Percentiles rank a stretch among this genome's conserved stretches.
Conservation (phyloP, 2,797 vertebrate genomes). For the Lateolabrax maculatus region DNA sequence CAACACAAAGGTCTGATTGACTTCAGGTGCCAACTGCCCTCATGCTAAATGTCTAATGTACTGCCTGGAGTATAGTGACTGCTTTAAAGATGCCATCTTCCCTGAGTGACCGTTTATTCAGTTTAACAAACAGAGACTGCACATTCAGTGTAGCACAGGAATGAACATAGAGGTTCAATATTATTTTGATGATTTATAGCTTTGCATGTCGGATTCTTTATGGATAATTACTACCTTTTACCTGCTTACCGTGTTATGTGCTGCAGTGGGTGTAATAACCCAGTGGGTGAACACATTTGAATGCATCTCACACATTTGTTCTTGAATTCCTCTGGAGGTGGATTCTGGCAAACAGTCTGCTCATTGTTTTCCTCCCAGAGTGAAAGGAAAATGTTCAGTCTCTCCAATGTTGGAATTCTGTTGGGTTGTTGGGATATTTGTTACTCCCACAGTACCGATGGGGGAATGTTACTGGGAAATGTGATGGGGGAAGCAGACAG, state of each 20-base stretch:
- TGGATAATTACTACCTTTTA: not conserved
- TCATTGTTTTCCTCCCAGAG: constrained; percentile 38
- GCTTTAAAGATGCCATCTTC: too few relatives aligned
- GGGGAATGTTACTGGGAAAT: constrained; percentile 15
- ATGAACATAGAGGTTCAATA: not conserved
- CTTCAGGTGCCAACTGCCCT: not conserved
- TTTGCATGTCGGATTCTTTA: not conserved
- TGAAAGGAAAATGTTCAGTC: not conserved
- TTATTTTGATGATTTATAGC: not conserved
- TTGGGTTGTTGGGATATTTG: constrained; percentile 21
- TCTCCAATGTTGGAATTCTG: constrained; percentile 26
- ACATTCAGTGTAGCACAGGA: too few relatives aligned
- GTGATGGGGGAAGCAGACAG: not conserved
- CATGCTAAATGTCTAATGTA: not conserved
- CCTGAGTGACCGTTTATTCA: too few relatives aligned
- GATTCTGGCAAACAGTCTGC: constrained; percentile 33
- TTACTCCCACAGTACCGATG: constrained; percentile 29
- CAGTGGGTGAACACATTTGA: constrained; percentile 21
- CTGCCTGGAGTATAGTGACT: not conserved
- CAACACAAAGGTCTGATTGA: not conserved
- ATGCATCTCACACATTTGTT: constrained; percentile 42
- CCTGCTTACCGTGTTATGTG: not conserved
- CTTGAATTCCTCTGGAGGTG: constrained; percentile 51
- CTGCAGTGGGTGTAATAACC: constrained; percentile 9
- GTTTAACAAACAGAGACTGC: too few relatives aligned